Evolutionary conservation across 2,888 invertebrate species (phyloP).

Genomic region (Caenorhabditis zanzibari): DNA sequence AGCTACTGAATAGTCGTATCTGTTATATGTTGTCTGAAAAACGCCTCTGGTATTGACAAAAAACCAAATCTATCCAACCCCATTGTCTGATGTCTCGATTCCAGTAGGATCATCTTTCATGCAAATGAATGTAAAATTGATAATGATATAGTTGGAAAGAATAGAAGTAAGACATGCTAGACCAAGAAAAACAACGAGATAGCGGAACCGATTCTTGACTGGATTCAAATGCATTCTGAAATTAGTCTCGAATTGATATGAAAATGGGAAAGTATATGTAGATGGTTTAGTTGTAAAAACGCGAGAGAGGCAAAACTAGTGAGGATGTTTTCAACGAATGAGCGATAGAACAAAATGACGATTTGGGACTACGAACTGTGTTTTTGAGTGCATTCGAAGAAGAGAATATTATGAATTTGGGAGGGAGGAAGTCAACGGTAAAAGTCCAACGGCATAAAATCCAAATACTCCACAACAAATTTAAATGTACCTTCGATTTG

Average conservation of each 20-base stretch:
- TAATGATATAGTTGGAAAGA: constrained; percentile 74
- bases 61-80: constrained; percentile 42
- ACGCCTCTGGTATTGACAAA: neutral
- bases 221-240: constrained; percentile 46
- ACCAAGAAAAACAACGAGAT: constrained; percentile 67
- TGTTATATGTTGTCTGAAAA: constrained; percentile 71
- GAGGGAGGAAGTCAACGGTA: no score
- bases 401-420: no score
- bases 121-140: constrained; percentile 78
- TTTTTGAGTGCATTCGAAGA: constrained; percentile 10
- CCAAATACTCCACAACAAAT: neutral
- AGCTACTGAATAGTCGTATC: constrained; percentile 73
- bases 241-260: neutral
- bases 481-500: neutral
- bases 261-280: neutral
- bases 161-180: constrained; percentile 73
- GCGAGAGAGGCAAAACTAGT: constrained; percentile 8
- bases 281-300: constrained; percentile 6
- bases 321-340: constrained; percentile 24
- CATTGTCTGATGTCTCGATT: constrained; percentile 60
- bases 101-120: constrained; percentile 75
- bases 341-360: constrained; percentile 1
- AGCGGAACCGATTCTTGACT: constrained; percentile 68
- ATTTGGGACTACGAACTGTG: constrained; percentile 27
- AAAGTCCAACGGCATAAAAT: no score